Evolutionary conservation across 2,888 invertebrate genomes (phyloP), one percentile per base, ranked within the genome.

Genomic region (Drosophila gaucha): DNA sequence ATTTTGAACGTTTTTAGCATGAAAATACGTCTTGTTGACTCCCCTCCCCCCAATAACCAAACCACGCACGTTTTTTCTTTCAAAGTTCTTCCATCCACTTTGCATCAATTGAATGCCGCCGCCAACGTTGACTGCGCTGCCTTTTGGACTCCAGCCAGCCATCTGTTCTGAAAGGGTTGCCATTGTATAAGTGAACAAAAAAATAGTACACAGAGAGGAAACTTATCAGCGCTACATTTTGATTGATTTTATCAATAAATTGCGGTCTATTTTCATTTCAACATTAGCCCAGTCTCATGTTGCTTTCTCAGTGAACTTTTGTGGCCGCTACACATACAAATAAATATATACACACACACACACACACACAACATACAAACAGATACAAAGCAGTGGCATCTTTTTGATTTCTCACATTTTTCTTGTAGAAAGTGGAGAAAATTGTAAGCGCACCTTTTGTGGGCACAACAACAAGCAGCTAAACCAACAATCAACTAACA

Each of bases 381-480:
- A 35, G 12, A 57, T 16, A 46, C 55, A 68, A 33, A 59, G 59
- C 57, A 60, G 58, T 87, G 72, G 82, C 87, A 82, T 86, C 87
- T 84, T 82, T 80, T 78, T 85, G 85, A 86, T 82, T 85, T 82
- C 87, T 82, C 87, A 82, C 87, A 87, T 87, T 78, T 87, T 75
- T 82, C 85, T 80, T 68, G 87, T 87, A 82, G 82, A 82, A 82
- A 82, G 82, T 86, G 87, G 77, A 79, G 77, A 78, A 78, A 78
- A 78, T 79, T 79, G 77, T 78, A 63, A 79, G 77, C 80, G 77
- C 77, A 80, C 78, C 83, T 74, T 85, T 85, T 82, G 85, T 80
- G 82, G 80, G 80, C 78, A 75, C 73, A 62, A 59, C 68, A 67
- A 62, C 73, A 74, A 60, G 49, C 38, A 67, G 39, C 50, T 56